phyloP scores from a whole-genome alignment of 2,797 vertebrate genomes.

The Scleropages formosus region DNA sequence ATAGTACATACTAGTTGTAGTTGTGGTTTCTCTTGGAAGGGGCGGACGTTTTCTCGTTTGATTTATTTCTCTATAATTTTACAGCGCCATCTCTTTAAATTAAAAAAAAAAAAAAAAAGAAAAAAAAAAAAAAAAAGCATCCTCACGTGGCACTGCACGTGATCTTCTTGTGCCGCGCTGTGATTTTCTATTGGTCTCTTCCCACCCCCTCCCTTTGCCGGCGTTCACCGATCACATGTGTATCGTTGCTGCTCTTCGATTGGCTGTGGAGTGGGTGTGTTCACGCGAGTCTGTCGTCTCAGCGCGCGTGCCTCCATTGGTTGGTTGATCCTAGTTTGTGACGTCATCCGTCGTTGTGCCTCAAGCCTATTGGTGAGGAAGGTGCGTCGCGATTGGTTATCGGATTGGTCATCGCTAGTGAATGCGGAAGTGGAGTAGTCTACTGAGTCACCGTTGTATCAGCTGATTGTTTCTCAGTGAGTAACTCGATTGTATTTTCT shows the following conservation, averaged over 20 bases:
- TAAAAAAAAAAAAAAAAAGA: no score
- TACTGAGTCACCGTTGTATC: conserved; percentile 82
- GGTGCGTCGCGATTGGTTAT: conserved; percentile 48
- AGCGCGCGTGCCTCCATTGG: conserved; percentile 49
- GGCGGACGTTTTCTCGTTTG: no score
- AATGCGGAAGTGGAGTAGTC: conserved; percentile 75
- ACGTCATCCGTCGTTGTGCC: conserved; percentile 27
- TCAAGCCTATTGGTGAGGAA: conserved; percentile 48
- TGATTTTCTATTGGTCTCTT: conserved; percentile 81
- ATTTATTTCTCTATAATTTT: no score
- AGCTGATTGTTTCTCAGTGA: conserved; percentile 81
- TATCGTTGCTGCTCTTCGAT: conserved; percentile 42
- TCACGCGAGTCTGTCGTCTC: conserved; percentile 29
- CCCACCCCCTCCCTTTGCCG: conserved; percentile 2
- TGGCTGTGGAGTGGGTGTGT: conserved; percentile 71
- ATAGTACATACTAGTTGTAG: no score
- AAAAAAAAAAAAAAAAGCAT: not conserved
- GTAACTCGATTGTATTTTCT: conserved; percentile 67
- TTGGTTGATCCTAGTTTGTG: not conserved
- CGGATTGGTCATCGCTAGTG: conserved; percentile 56
- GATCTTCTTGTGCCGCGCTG: conserved; percentile 72
- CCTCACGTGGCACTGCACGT: conserved; percentile 44
- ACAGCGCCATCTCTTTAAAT: conserved; percentile 31
- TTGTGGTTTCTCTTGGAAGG: no score
- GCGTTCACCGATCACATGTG: not conserved